Evolutionary conservation across 2,113 vertebrate species (phyloP), one percentile per base, ranked within the genome.

Genomic region (Sphyrna mokarran): DNA sequence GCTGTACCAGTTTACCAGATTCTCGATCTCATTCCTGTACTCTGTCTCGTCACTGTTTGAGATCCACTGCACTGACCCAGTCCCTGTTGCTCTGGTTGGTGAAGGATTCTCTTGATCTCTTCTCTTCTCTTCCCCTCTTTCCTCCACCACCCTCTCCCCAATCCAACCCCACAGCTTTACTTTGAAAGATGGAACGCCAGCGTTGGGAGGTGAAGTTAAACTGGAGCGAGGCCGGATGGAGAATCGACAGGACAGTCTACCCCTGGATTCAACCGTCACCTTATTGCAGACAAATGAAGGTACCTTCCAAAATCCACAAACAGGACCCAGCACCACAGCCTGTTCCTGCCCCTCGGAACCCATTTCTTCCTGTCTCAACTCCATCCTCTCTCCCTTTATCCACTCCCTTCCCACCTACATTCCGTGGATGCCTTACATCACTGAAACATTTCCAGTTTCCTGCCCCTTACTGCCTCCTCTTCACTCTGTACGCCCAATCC

Each of bases 191-290:
- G 97, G 99, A 96, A 97, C 98, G 20, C 96, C 98, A 0, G 98
- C 98, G 43, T 97, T 99, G 96, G 98, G 98, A 95, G 97, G 97
- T 0, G 99, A 99, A 96, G 97, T 98, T 1, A 97, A 98, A 37
- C 97, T 99, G 96, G 99, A 99, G 95, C 98, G 99, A 96, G 98
- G 97, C 96, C 99, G 99, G 97, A 98, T 98, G 22, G 99, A 99
- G 78, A 97, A 97, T 96, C 97, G 99, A 83, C 97, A 98, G 0
- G 99, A 99, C 96, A 98, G 98, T 69, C 97, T 98, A 89, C 98
- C 98, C 96, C 96, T 99, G 95, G 99, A 99, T 94, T 97, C 98
- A 10, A 98, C 98, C 13, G 98, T 98, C 96, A 97, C 98, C 0
- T 97, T 98, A 96, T 98, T 98, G 97, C 99, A 98, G 96, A 99